phyloP scores from a whole-genome alignment of 2,113 vertebrate genomes.

The Sapajus apella region DNA sequence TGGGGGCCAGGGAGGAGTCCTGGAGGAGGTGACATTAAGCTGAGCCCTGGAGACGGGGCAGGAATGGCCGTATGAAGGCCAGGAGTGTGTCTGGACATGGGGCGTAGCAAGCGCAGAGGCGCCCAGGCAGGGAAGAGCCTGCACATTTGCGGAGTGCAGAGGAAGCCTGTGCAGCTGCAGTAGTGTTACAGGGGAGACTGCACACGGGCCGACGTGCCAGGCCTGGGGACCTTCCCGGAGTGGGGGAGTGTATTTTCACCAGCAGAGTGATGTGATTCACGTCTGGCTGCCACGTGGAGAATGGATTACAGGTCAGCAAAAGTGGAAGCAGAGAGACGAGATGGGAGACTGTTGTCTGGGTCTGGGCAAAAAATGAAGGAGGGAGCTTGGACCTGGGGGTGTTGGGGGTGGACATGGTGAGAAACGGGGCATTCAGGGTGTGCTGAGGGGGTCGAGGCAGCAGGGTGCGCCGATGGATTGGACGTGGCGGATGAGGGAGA shows the following conservation, averaged over 20 bases:
- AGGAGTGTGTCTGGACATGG: background rate
- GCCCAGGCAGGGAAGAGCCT: background rate
- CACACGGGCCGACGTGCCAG: background rate
- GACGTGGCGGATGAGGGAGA: background rate
- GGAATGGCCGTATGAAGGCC: background rate
- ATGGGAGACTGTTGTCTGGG: background rate
- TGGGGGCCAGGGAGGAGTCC: background rate
- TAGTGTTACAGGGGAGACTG: fast-evolving
- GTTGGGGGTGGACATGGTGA: background rate
- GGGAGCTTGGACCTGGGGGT: background rate
- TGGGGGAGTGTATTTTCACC: background rate
- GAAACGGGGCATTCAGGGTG: background rate
- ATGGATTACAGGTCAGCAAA: background rate
- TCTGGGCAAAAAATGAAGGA: background rate
- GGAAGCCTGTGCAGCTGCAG: background rate
- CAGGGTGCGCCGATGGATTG: background rate
- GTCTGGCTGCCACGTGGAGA: background rate
- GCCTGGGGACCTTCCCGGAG: background rate
- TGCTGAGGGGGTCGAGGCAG: background rate
- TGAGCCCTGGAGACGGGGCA: background rate
- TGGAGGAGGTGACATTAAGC: background rate
- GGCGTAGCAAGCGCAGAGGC: background rate
- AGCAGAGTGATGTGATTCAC: background rate
- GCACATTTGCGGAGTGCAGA: background rate
- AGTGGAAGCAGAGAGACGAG: background rate